Evolutionary conservation across 1,140 invertebrate genomes (phyloP).

Genomic region (Heterodera carotae): DNA sequence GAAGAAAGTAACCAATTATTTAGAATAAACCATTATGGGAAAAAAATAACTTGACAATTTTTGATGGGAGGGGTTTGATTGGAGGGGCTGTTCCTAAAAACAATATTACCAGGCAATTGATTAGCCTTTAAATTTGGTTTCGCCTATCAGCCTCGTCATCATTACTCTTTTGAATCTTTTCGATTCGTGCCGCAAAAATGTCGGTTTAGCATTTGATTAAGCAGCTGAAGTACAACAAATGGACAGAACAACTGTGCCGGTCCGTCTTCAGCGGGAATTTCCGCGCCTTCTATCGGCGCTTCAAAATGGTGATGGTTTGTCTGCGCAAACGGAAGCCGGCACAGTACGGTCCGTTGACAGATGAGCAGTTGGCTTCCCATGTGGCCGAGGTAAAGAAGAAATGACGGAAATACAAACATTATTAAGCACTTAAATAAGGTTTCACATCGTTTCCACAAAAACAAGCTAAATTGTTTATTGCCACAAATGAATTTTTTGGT

Average conservation of each 20-base stretch:
- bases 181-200: not conserved
- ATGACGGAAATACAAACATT: too few species aligned
- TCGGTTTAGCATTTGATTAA: conserved; percentile 31
- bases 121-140: too few species aligned
- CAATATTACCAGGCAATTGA: too few species aligned
- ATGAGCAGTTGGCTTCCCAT: conserved; percentile 15
- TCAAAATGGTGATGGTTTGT: conserved; percentile 33
- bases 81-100: not conserved
- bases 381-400: conserved; percentile 30
- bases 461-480: too few species aligned
- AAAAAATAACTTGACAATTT: too few species aligned
- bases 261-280: conserved; percentile 26
- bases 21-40: too few species aligned
- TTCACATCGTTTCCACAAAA: too few species aligned
- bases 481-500: too few species aligned
- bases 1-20: too few species aligned
- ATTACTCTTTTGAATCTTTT: too few species aligned
- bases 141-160: too few species aligned
- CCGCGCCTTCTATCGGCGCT: conserved; percentile 15
- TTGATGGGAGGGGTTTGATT: not conserved
- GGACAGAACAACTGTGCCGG: conserved; percentile 22
- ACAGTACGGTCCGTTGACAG: conserved; percentile 16
- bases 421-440: too few species aligned
- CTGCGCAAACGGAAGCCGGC: conserved; percentile 18
- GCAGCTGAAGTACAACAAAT: conserved; percentile 32